phyloP scores from a whole-genome alignment of 2,888 invertebrate genomes.

The Kryphioiulus occultus region DNA sequence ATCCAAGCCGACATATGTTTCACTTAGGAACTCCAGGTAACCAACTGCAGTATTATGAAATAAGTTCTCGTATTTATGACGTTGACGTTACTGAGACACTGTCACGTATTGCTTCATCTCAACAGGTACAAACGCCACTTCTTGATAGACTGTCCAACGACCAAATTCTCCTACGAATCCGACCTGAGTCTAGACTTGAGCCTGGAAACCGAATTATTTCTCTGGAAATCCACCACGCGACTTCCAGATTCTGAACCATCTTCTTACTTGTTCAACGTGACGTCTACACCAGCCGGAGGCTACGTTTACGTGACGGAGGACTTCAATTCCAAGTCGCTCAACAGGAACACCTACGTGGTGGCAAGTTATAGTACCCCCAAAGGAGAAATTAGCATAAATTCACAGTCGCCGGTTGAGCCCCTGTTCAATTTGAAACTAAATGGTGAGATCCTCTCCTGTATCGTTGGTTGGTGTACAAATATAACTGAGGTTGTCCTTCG shows the following conservation, averaged over 20 bases:
- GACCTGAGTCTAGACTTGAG: no score
- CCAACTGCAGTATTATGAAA: no score
- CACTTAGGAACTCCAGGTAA: background rate
- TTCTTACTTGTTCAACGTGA: background rate
- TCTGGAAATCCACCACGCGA: background rate
- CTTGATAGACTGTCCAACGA: background rate
- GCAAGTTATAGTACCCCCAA: background rate
- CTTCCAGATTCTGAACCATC: background rate
- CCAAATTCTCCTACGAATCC: background rate
- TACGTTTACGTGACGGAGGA: background rate
- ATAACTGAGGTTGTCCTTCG: no score
- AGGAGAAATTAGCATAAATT: background rate
- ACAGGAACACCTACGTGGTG: background rate
- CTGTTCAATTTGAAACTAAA: background rate
- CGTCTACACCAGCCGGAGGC: background rate
- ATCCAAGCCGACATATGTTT: background rate
- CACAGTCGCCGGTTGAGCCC: background rate
- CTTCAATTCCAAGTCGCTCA: background rate
- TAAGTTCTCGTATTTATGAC: no score
- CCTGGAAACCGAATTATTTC: background rate
- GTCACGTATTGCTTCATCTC: background rate
- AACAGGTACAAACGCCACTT: background rate
- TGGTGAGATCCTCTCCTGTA: background rate
- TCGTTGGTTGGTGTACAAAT: no score
- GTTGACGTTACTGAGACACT: no score